Evolutionary conservation across 1,140 invertebrate species (phyloP).

Genomic region (Zeugodacus cucurbitae): DNA sequence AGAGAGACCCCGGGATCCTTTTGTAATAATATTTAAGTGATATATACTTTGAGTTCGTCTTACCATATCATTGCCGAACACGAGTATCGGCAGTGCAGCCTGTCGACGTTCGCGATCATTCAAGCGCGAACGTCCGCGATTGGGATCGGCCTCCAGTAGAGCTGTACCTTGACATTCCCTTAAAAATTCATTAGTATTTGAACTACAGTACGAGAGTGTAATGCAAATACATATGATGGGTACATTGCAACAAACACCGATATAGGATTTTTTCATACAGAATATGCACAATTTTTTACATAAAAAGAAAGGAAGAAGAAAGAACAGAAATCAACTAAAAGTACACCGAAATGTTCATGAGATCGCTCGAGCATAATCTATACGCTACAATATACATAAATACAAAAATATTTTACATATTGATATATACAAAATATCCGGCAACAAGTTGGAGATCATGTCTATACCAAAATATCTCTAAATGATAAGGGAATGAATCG

Average conservation of each 20-base stretch:
- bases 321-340: constrained; percentile 48
- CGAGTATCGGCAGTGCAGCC: constrained; percentile 87
- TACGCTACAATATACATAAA: not conserved
- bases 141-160: constrained; percentile 68
- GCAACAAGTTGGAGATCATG: not conserved
- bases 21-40: not conserved
- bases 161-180: constrained; percentile 75
- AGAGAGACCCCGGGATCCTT: not conserved
- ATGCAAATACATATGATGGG: constrained; percentile 22
- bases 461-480: not conserved
- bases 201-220: constrained; percentile 67
- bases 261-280: constrained; percentile 43
- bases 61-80: constrained; percentile 90
- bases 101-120: constrained; percentile 91
- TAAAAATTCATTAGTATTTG: constrained; percentile 82
- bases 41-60: constrained; percentile 50
- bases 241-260: constrained; percentile 44
- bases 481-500: not conserved
- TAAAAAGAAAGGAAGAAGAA: constrained; percentile 40
- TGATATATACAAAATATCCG: not conserved
- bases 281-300: not conserved
- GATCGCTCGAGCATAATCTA: not conserved
- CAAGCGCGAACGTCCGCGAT: constrained; percentile 73
- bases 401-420: not conserved
- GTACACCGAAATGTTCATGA: constrained; percentile 43